Percentiles rank a stretch among this genome's conserved stretches.
These are phyloP conservation scores for Tachysurus fulvidraco DNA, from an alignment of 2,113 vertebrate species.

Conservation along the genomic window DNA sequence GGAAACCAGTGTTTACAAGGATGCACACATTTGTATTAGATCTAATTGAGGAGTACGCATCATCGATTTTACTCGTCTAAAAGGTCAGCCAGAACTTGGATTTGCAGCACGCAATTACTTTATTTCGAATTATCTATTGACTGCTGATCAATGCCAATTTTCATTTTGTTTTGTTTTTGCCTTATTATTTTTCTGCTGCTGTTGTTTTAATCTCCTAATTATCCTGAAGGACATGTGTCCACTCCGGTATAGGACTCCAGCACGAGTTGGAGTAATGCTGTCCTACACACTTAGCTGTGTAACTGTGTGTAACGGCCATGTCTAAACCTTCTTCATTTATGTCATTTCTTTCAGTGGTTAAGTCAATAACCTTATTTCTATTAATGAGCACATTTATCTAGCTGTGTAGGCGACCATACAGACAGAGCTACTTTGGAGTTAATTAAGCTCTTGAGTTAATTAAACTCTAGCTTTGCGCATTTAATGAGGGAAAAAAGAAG, in stretches of 20 bases:
- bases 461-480: background rate
- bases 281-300: slow-evolving; percentile 17
- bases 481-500: background rate
- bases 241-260: slow-evolving; percentile 58
- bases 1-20: slow-evolving; percentile 98
- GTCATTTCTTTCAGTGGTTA: slow-evolving; percentile 6
- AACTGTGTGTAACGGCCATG: background rate
- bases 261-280: background rate
- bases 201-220: slow-evolving; percentile 93
- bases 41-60: slow-evolving; percentile 92
- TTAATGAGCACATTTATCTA: background rate
- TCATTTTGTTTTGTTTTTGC: slow-evolving; percentile 82
- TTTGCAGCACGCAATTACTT: slow-evolving; percentile 95
- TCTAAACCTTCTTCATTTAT: slow-evolving; percentile 2
- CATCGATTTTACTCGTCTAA: slow-evolving; percentile 98
- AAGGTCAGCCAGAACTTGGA: slow-evolving; percentile 95
- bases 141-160: slow-evolving; percentile 97
- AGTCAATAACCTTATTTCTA: background rate
- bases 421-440: background rate
- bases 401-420: background rate
- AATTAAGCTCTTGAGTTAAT: background rate
- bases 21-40: slow-evolving; percentile 90
- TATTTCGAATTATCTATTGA: slow-evolving; percentile 98
- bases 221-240: slow-evolving; percentile 88
- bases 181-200: slow-evolving; percentile 80